Evolutionary conservation across 2,888 invertebrate species (phyloP).

Genomic region (Spisula solida): DNA sequence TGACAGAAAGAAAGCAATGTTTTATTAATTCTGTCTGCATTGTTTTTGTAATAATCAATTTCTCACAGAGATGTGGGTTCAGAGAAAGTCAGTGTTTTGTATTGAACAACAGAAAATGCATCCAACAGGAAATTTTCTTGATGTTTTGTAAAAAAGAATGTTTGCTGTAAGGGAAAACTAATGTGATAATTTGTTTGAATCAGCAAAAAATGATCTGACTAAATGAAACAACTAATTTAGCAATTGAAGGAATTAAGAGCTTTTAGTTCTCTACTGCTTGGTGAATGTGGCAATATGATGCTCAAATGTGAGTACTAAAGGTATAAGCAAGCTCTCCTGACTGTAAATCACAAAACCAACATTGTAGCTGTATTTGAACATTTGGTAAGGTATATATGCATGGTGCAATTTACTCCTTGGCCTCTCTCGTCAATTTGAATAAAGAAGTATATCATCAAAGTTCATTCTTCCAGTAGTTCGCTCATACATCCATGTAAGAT

Average conservation of each 20-base stretch:
- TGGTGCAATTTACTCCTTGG: too few relatives aligned
- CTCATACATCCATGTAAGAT: too few relatives aligned
- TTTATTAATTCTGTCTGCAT: not conserved
- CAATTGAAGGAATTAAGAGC: not conserved
- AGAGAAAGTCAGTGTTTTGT: not conserved
- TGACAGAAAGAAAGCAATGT: conserved; percentile 13
- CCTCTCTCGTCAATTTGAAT: too few relatives aligned
- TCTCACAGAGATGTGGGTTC: not conserved
- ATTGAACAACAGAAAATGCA: not conserved
- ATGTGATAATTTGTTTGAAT: not conserved
- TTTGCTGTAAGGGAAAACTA: not conserved
- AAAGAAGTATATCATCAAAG: too few relatives aligned
- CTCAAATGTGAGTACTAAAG: too few relatives aligned
- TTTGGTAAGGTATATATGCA: too few relatives aligned
- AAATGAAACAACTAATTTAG: not conserved
- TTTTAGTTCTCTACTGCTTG: too few relatives aligned
- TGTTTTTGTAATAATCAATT: conserved; percentile 13
- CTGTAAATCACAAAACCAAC: too few relatives aligned
- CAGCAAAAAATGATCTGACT: not conserved
- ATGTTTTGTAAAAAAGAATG: not conserved
- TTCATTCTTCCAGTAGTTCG: too few relatives aligned
- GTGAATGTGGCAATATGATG: too few relatives aligned
- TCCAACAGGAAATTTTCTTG: conserved; percentile 1
- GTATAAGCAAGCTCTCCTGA: too few relatives aligned
- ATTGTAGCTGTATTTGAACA: too few relatives aligned